Conservation (phyloP, 2,797 vertebrate genomes). For the Lophura swinhoii region DNA sequence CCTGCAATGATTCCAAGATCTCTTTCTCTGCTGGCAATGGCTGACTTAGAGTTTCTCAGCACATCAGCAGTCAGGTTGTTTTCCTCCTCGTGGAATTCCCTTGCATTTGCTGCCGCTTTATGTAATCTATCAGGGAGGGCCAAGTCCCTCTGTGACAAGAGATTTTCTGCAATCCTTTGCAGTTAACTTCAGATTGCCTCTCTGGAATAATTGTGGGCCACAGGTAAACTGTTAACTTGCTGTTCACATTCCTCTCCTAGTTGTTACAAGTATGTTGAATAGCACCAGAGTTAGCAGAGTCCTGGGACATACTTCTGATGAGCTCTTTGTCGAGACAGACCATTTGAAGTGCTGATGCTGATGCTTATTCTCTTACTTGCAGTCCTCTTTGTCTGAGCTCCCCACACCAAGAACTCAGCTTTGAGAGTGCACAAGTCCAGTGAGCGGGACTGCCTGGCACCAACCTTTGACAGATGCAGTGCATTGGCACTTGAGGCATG, state of each 20-base stretch:
- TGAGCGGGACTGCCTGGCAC: not conserved
- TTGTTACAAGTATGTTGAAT: not conserved
- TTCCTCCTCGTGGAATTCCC: not conserved
- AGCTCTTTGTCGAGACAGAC: conserved; percentile 52
- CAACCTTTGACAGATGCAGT: not conserved
- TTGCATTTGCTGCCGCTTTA: not conserved
- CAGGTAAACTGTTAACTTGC: not conserved
- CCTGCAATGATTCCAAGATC: not conserved
- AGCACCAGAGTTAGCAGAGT: not conserved
- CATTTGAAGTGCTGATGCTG: conserved; percentile 20
- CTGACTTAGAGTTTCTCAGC: not conserved
- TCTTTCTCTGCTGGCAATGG: not conserved
- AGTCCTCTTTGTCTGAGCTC: not conserved
- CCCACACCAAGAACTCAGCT: not conserved
- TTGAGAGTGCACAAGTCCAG: not conserved
- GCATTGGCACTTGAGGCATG: conserved; percentile 21
- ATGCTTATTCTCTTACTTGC: not conserved
- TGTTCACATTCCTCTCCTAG: not conserved
- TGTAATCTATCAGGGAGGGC: not conserved
- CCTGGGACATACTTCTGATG: conserved; percentile 11
- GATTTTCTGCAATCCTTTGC: not conserved
- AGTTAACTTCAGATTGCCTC: not conserved
- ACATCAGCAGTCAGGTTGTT: not conserved
- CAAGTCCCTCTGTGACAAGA: not conserved
- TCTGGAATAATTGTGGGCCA: not conserved